Conservation (phyloP, 2,888 invertebrate genomes). For the Cordylochernes scorpioides region DNA sequence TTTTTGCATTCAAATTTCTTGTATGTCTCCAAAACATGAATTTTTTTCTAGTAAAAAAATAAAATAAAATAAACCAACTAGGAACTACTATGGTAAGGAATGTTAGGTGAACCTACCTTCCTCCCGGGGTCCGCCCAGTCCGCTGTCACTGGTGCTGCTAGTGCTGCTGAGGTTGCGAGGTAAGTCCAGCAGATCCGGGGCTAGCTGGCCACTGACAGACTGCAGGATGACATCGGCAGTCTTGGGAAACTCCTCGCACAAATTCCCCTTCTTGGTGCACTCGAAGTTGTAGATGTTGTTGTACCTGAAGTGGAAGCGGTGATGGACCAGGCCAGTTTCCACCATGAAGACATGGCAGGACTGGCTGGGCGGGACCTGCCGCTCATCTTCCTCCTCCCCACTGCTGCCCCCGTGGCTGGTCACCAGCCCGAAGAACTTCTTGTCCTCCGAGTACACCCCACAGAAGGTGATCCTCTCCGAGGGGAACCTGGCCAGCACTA, state of each 20-base stretch:
- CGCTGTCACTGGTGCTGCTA: constrained; percentile 76
- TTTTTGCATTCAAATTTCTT: no score
- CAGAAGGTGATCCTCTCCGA: constrained; percentile 61
- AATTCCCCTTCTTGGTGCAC: constrained; percentile 35
- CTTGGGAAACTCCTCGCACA: constrained; percentile 63
- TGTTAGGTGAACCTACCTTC: constrained; percentile 27
- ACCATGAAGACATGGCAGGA: constrained; percentile 87
- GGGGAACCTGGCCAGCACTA: constrained; percentile 57
- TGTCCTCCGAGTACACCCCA: constrained; percentile 65
- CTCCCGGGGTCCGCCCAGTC: constrained; percentile 74
- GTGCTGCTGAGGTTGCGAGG: constrained; percentile 38
- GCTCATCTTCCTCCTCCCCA: constrained; percentile 16
- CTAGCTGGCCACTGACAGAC: constrained; percentile 18
- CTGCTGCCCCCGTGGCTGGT: constrained; percentile 28
- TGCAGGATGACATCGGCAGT: constrained; percentile 39
- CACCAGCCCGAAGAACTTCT: constrained; percentile 70
- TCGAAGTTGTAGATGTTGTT: constrained; percentile 55
- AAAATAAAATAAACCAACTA: background rate
- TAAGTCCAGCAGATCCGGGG: constrained; percentile 26
- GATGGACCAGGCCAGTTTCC: constrained; percentile 56
- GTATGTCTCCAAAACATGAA: no score
- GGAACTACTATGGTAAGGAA: background rate
- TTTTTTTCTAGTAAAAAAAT: background rate
- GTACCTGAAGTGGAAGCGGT: constrained; percentile 46
- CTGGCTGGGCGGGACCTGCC: constrained; percentile 24